These are phyloP conservation scores for Drosophila nikananu DNA, from an alignment of 1,140 invertebrate genomes.

Conservation along the genomic window DNA sequence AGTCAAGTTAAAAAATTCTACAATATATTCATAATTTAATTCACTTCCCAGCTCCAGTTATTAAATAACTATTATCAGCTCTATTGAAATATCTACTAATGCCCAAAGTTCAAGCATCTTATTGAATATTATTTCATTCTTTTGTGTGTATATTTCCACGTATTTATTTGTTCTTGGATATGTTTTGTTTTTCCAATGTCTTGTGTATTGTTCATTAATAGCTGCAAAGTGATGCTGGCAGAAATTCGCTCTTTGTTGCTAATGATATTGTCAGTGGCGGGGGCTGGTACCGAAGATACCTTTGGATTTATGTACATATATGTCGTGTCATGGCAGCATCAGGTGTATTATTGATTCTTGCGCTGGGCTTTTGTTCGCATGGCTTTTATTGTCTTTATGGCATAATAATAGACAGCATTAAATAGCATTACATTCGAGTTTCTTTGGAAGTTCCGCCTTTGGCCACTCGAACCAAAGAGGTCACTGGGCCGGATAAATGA, in stretches of 20 bases:
- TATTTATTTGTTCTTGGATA: constrained; percentile 51
- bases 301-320: constrained; percentile 8
- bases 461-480: constrained; percentile 43
- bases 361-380: constrained; percentile 46
- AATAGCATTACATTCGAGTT: constrained; percentile 67
- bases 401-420: constrained; percentile 67
- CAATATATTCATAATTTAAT: background rate
- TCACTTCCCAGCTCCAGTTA: constrained; percentile 3
- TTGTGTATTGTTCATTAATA: constrained; percentile 56
- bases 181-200: constrained; percentile 41
- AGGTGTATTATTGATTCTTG: constrained; percentile 68
- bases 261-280: constrained; percentile 70
- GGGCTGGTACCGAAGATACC: constrained; percentile 32
- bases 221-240: constrained; percentile 74
- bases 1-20: background rate
- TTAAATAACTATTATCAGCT: constrained; percentile 10
- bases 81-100: background rate
- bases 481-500: constrained; percentile 53
- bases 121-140: constrained; percentile 52
- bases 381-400: constrained; percentile 43
- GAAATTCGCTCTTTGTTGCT: constrained; percentile 62
- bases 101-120: constrained; percentile 49
- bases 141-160: constrained; percentile 27
- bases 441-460: constrained; percentile 53
- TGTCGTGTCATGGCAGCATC: constrained; percentile 52